Base-by-base conservation (phyloP, 2,113 vertebrate genomes). In the Nothoprocta perdicaria region DNA sequence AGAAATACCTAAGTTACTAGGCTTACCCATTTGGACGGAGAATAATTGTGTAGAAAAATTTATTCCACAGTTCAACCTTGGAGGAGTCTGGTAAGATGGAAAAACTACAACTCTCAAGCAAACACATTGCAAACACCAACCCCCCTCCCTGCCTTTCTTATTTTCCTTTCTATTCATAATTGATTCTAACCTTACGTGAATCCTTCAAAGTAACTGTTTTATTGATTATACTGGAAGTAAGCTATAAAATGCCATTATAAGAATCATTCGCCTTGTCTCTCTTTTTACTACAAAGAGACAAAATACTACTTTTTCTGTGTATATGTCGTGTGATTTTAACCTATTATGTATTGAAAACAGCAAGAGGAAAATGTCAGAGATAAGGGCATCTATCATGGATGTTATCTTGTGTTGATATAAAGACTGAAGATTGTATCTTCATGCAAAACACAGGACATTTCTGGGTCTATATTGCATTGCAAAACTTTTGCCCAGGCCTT, bases 171-270 rank as follows among this genome's bases (percentile, higher is more conserved):
- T 63, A 86, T 97, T 97, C 93, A 93, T 97, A 97, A 97, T 97
- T 97, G 96, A 97, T 97, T 97, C 66, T 92, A 93, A 96, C 95
- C 63, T 85, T 91, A 67, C 8, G 57, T 94, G 94, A 96, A 94
- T 97, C 94, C 96, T 97, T 97, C 95, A 96, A 93, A 96, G 95
- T 96, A 96, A 95, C 96, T 96, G 95, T 97, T 88, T 94, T 96
- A 97, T 97, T 96, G 97, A 97, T 97, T 96, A 94, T 92, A 89
- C 90, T 94, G 72, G 91, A 96, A 95, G 89, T 88, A 86, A 76
- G 87, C 23, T 68, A 93, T 96, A 94, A 93, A 95, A 93, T 89
- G 90, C 58, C 89, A 60, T 96, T 93, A 84, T 75, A 68, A 77
- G 72, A 78, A 75, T 86, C 24, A 60, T 77, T 93, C 92, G 22